phyloP scores from a whole-genome alignment of 92 coral and sea anemone species.

The Chrysogorgia sp. region DNA sequence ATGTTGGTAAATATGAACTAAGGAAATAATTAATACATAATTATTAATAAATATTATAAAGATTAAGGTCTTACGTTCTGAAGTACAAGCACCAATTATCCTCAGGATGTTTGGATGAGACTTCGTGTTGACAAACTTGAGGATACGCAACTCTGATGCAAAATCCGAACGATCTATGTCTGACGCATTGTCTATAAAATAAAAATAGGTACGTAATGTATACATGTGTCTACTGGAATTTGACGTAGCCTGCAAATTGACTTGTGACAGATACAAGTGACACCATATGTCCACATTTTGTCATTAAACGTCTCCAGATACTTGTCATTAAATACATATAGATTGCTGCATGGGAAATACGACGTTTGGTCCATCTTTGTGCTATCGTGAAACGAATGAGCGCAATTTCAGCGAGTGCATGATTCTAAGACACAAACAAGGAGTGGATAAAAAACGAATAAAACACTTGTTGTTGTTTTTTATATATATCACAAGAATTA shows the following conservation, averaged over 20 bases:
- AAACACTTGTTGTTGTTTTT: no score
- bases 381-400: no score
- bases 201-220: neutral
- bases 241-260: neutral
- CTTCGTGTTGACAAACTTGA: slow-evolving; percentile 14
- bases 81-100: slow-evolving; percentile 34
- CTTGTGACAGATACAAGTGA: no score
- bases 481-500: no score
- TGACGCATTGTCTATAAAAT: slow-evolving; percentile 4
- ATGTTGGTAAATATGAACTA: neutral
- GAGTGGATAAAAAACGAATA: no score
- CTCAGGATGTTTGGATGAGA: slow-evolving; percentile 14
- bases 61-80: slow-evolving; percentile 19
- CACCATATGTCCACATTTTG: no score
- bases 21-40: neutral
- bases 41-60: neutral
- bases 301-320: no score
- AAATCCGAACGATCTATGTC: slow-evolving; percentile 40
- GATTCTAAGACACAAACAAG: no score
- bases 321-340: no score
- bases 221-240: neutral
- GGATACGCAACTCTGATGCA: slow-evolving; percentile 4
- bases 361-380: no score
- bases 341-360: no score
- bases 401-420: no score